Evolutionary conservation across 1,140 invertebrate genomes (phyloP).

Genomic region (Lasioglossum baleicum): DNA sequence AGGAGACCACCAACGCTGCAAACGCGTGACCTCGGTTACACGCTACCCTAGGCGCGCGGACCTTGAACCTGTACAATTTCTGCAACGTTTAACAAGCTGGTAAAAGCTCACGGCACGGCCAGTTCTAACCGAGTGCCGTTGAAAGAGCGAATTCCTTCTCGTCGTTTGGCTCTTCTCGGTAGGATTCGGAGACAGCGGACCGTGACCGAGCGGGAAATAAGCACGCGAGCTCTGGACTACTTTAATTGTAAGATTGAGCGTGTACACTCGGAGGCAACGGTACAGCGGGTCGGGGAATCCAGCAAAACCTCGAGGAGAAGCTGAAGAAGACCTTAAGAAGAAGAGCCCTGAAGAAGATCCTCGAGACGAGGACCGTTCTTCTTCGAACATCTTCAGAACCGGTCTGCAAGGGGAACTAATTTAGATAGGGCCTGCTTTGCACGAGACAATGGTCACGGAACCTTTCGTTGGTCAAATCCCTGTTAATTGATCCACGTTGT

Average conservation of each 20-base stretch:
- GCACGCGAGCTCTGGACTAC: no score
- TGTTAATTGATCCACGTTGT: no score
- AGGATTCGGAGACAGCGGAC: conserved; percentile 25
- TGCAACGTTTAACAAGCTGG: conserved; percentile 28
- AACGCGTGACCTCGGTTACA: conserved; percentile 68
- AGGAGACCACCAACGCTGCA: conserved; percentile 52
- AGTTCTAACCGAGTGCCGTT: conserved; percentile 27
- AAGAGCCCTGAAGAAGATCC: no score
- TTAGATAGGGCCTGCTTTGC: no score
- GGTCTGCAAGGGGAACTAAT: no score
- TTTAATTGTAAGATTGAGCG: neutral
- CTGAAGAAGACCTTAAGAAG: no score
- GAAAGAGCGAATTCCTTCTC: neutral
- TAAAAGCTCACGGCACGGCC: neutral
- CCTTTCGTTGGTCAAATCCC: no score
- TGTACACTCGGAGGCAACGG: neutral
- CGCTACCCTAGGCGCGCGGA: conserved; percentile 48
- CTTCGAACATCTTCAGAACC: no score
- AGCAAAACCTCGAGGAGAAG: no score
- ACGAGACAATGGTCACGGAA: no score
- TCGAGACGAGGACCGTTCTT: no score
- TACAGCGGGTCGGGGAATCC: no score
- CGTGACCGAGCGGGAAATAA: neutral
- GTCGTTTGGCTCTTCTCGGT: neutral
- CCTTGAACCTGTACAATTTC: conserved; percentile 58